Evolutionary conservation across 92 coral and sea anemone genomes (phyloP), one percentile per base, ranked within the genome.

Genomic region (Bergia puertoricense): DNA sequence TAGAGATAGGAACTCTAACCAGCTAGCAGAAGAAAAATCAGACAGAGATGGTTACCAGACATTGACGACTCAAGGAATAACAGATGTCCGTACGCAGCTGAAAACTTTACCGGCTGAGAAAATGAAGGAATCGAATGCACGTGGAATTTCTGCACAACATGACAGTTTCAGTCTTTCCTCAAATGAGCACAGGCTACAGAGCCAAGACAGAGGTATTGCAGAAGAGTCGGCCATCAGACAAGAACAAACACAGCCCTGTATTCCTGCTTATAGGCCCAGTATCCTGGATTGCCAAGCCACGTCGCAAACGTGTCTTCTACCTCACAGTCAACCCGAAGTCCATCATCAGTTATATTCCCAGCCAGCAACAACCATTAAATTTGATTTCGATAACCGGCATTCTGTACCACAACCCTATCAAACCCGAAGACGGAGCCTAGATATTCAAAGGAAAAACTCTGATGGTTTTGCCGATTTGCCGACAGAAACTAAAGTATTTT

Each of bases 271-370:
- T 40, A 2, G 10, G 46, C 80, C 80, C 1, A 18, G 46, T 18
- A 9, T 23, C 13, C 1, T 39, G 8, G 46, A 76, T 18, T 42
- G 15, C 36, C 50, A 76, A 20, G 30, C 51, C 0, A 76, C 80
- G 22, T 76, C 80, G 8, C 80, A 20, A 42, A 76, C 80, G 38
- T 76, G 80, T 42, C 80, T 76, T n/a, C 51, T 76, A 42, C 30
- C 7, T 6, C 3, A 36, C 9, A 40, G 23, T 7, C 48, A n/a
- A 13, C 23, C 10, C 13, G 80, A 76, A 42, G 10, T 9, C 11
- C 54, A 39, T 3, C 10, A 18, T 42, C 80, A 8, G 11, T 16
- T 40, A 2, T 76, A 76, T 16, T 76, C 80, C 2, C 54, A 18
- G 10, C 51, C 54, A 42, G 80, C 50, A 45, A 76, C 80, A 18